Percentiles rank a stretch among this genome's conserved stretches.
Evolutionary conservation across 2,888 invertebrate species (phyloP).

Genomic region (Dastarcus helophoroides): DNA sequence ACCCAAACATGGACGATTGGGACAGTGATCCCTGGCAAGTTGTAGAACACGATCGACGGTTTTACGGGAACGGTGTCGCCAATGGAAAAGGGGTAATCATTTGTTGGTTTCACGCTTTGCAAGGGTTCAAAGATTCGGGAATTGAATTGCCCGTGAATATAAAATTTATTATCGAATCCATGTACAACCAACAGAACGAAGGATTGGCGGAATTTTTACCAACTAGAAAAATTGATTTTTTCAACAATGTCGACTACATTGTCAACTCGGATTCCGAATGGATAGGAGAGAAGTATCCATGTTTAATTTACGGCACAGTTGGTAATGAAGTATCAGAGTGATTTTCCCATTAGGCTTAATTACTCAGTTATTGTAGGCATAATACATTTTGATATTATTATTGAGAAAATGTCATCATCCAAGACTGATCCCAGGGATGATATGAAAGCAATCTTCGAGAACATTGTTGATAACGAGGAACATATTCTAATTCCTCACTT

Average conservation of each 20-base stretch:
- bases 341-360: slow-evolving; percentile 1
- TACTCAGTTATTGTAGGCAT: slow-evolving; percentile 19
- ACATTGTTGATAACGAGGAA: slow-evolving; percentile 16
- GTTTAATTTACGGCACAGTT: slow-evolving; percentile 36
- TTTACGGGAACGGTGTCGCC: slow-evolving; percentile 36
- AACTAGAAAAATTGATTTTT: slow-evolving; percentile 29
- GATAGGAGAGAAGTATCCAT: slow-evolving; percentile 37
- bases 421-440: slow-evolving; percentile 35
- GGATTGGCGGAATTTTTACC: slow-evolving; percentile 33
- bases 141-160: slow-evolving; percentile 36
- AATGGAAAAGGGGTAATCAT: slow-evolving; percentile 37
- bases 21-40: slow-evolving; percentile 35
- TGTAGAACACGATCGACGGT: slow-evolving; percentile 25
- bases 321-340: slow-evolving; percentile 29
- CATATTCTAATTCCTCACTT: slow-evolving; percentile 34
- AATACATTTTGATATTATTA: slow-evolving; percentile 23
- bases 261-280: slow-evolving; percentile 36
- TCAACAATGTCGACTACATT: slow-evolving; percentile 31
- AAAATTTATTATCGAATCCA: slow-evolving; percentile 37
- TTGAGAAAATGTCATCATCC: too few relatives aligned
- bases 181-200: slow-evolving; percentile 31
- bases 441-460: slow-evolving; percentile 23
- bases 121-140: slow-evolving; percentile 28
- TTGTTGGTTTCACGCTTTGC: slow-evolving; percentile 36
- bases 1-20: slow-evolving; percentile 30